These are phyloP conservation scores for Cotesia chilonis DNA, from an alignment of 1,140 invertebrate genomes.

Conservation along the genomic window DNA sequence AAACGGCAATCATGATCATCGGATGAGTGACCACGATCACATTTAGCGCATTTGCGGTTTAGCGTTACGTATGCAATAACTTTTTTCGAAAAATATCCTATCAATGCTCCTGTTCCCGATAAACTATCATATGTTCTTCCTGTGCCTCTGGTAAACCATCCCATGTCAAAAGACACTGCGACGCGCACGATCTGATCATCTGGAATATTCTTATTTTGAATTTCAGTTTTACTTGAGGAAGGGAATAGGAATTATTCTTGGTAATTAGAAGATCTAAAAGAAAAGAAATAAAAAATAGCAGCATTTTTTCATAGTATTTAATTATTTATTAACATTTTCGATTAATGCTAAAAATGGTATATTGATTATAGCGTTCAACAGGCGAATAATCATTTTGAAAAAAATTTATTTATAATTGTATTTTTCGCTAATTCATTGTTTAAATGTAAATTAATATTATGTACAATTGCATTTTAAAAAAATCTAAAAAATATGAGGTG, in stretches of 20 bases:
- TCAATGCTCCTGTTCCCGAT: constrained; percentile 39
- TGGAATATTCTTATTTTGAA: constrained; percentile 23
- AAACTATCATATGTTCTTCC: constrained; percentile 43
- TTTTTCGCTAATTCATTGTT: not conserved
- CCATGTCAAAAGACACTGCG: constrained; percentile 40
- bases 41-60: constrained; percentile 41
- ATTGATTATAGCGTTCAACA: not conserved
- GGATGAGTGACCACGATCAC: constrained; percentile 33
- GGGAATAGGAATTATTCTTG: constrained; percentile 28
- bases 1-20: constrained; percentile 39
- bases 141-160: constrained; percentile 41
- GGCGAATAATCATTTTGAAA: constrained; percentile 10
- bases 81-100: constrained; percentile 40
- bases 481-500: not conserved
- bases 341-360: constrained; percentile 8
- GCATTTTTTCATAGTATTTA: constrained; percentile 8
- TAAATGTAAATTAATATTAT: constrained; percentile 14
- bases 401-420: constrained; percentile 6
- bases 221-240: constrained; percentile 17
- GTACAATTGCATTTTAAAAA: not conserved
- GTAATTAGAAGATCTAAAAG: constrained; percentile 21
- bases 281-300: constrained; percentile 8
- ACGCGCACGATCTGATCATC: constrained; percentile 32
- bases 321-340: constrained; percentile 15
- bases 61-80: constrained; percentile 35